A percentile compares a stretch with the other conserved stretches of the same genome.
Conservation (phyloP, 1,140 invertebrate genomes). For the Neuroterus valhalla region DNA sequence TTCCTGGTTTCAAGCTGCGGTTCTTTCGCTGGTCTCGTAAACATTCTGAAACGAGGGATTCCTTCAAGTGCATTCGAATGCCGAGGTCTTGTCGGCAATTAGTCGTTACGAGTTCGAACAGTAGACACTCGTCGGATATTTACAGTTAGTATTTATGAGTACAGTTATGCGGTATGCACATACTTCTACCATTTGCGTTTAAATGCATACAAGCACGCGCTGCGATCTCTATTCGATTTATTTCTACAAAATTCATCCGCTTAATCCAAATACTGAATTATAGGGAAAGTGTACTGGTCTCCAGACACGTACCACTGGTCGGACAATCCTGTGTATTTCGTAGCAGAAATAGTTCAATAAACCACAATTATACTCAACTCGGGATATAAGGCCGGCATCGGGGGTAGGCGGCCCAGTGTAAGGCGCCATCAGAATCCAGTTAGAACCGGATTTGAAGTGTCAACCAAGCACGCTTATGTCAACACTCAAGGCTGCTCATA, state of each 20-base stretch:
- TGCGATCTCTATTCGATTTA: slow-evolving; percentile 6
- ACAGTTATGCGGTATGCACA: slow-evolving; percentile 52
- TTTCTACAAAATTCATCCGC: background rate
- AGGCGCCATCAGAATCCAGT: too few species aligned
- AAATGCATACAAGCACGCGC: background rate
- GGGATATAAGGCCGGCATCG: too few species aligned
- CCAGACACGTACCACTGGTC: too few species aligned
- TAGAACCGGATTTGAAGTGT: too few species aligned
- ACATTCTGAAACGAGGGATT: background rate
- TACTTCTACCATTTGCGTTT: slow-evolving; percentile 38
- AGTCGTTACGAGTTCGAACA: slow-evolving; percentile 45
- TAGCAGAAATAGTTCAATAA: too few species aligned
- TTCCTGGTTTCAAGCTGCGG: too few species aligned
- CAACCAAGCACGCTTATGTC: too few species aligned
- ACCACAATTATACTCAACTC: too few species aligned
- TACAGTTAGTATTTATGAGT: slow-evolving; percentile 52
- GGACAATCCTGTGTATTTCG: too few species aligned
- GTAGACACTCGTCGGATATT: slow-evolving; percentile 44
- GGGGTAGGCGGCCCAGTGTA: too few species aligned
- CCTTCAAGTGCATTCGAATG: background rate
- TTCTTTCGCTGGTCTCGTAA: background rate
- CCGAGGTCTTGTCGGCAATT: slow-evolving; percentile 39
- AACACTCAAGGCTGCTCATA: too few species aligned
- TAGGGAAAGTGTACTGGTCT: background rate
- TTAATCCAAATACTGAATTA: background rate